Evolutionary conservation across 92 coral and sea anemone species (phyloP), one percentile per base, ranked within the genome.

Genomic region (Palythoa caribaeorum): DNA sequence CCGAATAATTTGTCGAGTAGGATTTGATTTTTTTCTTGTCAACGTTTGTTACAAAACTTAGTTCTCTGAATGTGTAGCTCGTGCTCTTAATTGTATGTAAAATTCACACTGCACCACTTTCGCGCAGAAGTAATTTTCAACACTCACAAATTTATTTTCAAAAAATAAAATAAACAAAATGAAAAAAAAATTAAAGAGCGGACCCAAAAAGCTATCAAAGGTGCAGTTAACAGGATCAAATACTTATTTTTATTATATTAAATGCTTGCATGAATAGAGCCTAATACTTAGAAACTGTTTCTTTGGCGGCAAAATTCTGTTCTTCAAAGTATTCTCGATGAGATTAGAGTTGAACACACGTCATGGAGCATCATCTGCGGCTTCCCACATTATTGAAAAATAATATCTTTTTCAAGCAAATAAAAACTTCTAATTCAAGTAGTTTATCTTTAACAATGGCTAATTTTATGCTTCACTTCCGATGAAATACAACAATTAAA

Each of bases 291-390:
- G 86, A 48, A 66, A 81, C 86, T 1, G 63, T 44, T 38, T 47
- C 63, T 44, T 81, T 6, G 76, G 85, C 57, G 75, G 75, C 47
- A 21, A 80, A 80, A 12, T 63, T 48, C 28, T 15, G 28, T 66
- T 66, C 60, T 20, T 40, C 66, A 8, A 81, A 81, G 52, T 38
- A 36, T 28, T 66, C n/a, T 81, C 38, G 86, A 81, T 81, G 47
- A 81, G 86, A 81, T 81, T 81, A 81, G 19, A 81, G 48, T 60
- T 65, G 5, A 70, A n/a, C 74, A 28, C 6, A 20, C 85, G 75
- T 80, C 59, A 80, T 0, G n/a, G 4, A 14, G 65, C 15, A 7
- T 37, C 86, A 66, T 39, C 9, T 81, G 86, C 20, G 66, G 55
- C 4, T 81, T 81, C 86, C 74, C 86, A 81, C 86, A 81, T 66